Evolutionary conservation across 1,140 invertebrate genomes (phyloP).

Genomic region (Bilobella aurantiaca): DNA sequence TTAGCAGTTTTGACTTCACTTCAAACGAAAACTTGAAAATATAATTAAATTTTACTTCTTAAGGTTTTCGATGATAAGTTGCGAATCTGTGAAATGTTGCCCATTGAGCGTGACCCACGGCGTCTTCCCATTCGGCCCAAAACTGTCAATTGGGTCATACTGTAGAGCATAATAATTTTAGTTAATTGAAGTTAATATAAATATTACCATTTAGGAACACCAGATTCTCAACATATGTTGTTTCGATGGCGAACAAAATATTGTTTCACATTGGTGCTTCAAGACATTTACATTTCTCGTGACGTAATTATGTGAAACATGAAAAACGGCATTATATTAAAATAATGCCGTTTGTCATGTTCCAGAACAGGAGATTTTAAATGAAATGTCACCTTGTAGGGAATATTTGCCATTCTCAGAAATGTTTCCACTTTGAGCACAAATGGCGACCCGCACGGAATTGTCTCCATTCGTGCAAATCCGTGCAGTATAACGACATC

Average conservation of each 20-base stretch:
- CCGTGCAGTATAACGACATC: conserved; percentile 7
- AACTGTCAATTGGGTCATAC: conserved; percentile 23
- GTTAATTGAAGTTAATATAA: neutral
- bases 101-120: conserved; percentile 44
- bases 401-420: conserved; percentile 30
- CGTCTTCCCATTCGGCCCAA: conserved; percentile 32
- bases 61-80: conserved; percentile 27
- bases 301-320: too few species aligned
- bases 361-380: neutral
- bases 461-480: neutral
- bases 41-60: neutral
- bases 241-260: neutral
- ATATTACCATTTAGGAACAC: too few species aligned
- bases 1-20: neutral
- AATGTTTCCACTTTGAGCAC: conserved; percentile 32
- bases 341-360: too few species aligned
- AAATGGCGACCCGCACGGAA: neutral
- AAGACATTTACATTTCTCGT: too few species aligned
- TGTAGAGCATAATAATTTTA: too few species aligned
- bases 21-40: neutral
- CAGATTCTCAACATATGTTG: too few species aligned
- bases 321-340: too few species aligned
- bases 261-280: neutral
- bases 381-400: conserved; percentile 23
- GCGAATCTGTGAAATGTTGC: conserved; percentile 39